phyloP scores from a whole-genome alignment of 1,140 invertebrate genomes.

The Drosophila sturtevanti region DNA sequence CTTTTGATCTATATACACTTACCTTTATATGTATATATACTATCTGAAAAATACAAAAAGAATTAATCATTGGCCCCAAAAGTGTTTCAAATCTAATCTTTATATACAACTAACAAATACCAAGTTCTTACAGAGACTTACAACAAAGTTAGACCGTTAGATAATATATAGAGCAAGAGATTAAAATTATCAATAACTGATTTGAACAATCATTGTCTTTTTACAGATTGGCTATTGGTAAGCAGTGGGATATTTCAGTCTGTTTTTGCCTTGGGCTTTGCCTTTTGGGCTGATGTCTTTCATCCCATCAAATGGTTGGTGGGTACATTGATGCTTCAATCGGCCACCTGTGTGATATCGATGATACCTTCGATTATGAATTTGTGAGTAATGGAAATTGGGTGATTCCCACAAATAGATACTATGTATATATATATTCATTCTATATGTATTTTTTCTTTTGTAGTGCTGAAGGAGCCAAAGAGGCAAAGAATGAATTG shows the following conservation, averaged over 20 bases:
- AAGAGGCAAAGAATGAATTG: conserved; percentile 43
- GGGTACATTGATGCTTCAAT: conserved; percentile 85
- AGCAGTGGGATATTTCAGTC: conserved; percentile 84
- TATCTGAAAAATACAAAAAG: background rate
- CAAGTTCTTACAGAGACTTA: background rate
- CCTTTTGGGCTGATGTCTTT: conserved; percentile 86
- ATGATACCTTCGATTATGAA: conserved; percentile 85
- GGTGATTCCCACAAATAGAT: no score
- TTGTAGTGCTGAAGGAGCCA: conserved; percentile 49
- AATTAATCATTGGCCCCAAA: background rate
- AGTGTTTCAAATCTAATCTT: background rate
- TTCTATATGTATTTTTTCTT: background rate
- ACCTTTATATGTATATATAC: no score
- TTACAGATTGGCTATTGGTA: conserved; percentile 85
- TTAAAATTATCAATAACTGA: background rate
- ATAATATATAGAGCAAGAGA: background rate
- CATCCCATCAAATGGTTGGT: conserved; percentile 86
- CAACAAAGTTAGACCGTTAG: background rate
- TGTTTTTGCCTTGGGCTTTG: conserved; percentile 83
- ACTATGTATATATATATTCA: background rate
- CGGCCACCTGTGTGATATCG: conserved; percentile 83
- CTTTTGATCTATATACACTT: background rate
- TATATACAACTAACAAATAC: background rate
- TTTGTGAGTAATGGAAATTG: conserved; percentile 51
- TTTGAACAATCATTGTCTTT: background rate